These are phyloP conservation scores for Pogonocichla stellata DNA, from an alignment of 2,113 vertebrate species.

Conservation along the genomic window DNA sequence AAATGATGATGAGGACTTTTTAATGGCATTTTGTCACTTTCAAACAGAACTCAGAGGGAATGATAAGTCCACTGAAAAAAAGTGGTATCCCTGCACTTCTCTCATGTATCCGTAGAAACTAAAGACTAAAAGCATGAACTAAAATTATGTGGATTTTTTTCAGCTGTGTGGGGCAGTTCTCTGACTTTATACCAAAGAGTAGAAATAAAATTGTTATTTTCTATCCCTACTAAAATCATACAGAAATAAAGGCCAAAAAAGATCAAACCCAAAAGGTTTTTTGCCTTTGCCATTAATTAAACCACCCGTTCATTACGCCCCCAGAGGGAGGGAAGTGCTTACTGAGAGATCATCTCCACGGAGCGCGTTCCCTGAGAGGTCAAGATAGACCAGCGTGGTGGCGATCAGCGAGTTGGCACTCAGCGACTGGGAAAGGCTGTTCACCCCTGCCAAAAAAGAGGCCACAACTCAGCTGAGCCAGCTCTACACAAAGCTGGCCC, in stretches of 20 bases:
- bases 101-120: not conserved
- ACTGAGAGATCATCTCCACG: constrained; percentile 91
- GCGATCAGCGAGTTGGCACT: constrained; percentile 80
- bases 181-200: not conserved
- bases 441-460: constrained; percentile 81
- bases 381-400: constrained; percentile 82
- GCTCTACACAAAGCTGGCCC: not conserved
- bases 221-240: not conserved
- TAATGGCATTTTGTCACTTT: not conserved
- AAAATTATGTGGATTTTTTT: not conserved
- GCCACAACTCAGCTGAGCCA: not conserved
- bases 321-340: not conserved
- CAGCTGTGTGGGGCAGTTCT: not conserved
- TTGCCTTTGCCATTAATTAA: not conserved
- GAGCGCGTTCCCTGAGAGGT: constrained; percentile 91
- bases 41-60: not conserved
- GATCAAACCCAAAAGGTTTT: not conserved
- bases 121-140: not conserved
- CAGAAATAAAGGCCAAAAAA: not conserved
- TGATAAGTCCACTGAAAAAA: not conserved
- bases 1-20: not conserved
- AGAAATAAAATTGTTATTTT: not conserved
- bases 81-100: not conserved
- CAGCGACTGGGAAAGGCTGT: constrained; percentile 89
- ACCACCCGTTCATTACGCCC: not conserved